These are phyloP conservation scores for Barypeithes pellucidus DNA, from an alignment of 2,888 invertebrate genomes.

Conservation along the genomic window DNA sequence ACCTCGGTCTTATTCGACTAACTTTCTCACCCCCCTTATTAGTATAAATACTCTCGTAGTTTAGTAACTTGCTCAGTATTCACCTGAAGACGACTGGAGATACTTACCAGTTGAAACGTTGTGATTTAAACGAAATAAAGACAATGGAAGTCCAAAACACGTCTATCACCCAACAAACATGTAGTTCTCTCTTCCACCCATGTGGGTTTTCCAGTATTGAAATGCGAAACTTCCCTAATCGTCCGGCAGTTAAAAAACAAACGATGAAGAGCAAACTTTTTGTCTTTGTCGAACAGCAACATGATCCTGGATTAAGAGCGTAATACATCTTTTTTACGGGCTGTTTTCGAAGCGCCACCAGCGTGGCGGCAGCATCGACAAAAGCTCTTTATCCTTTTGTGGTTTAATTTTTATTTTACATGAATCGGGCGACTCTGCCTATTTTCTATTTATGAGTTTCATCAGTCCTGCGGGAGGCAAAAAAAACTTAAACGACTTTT, in stretches of 20 bases:
- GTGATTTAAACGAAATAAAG: too few relatives aligned
- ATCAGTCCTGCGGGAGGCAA: slow-evolving; percentile 3
- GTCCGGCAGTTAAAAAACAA: slow-evolving; percentile 55
- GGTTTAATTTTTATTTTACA: slow-evolving; percentile 24
- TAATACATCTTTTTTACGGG: slow-evolving; percentile 60
- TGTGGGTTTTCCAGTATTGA: too few relatives aligned
- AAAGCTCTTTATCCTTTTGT: slow-evolving; percentile 46
- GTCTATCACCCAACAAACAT: too few relatives aligned
- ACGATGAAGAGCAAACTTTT: slow-evolving; percentile 57
- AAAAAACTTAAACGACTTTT: slow-evolving; percentile 23
- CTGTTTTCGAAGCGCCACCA: slow-evolving; percentile 53
- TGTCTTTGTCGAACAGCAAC: slow-evolving; percentile 58
- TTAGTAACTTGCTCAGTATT: too few relatives aligned
- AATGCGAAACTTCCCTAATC: slow-evolving; percentile 16
- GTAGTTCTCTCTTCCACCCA: too few relatives aligned
- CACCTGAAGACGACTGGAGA: too few relatives aligned
- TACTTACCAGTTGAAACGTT: too few relatives aligned
- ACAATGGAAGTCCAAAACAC: too few relatives aligned
- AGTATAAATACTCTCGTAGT: too few relatives aligned
- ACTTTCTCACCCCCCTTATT: too few relatives aligned
- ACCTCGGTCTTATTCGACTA: too few relatives aligned
- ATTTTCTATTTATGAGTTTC: slow-evolving; percentile 19
- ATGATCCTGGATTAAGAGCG: slow-evolving; percentile 59
- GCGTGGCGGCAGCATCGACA: slow-evolving; percentile 53
- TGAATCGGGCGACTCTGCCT: slow-evolving; percentile 25